Conservation (phyloP, 2,113 vertebrate species). For the Oreotrochilus melanogaster region DNA sequence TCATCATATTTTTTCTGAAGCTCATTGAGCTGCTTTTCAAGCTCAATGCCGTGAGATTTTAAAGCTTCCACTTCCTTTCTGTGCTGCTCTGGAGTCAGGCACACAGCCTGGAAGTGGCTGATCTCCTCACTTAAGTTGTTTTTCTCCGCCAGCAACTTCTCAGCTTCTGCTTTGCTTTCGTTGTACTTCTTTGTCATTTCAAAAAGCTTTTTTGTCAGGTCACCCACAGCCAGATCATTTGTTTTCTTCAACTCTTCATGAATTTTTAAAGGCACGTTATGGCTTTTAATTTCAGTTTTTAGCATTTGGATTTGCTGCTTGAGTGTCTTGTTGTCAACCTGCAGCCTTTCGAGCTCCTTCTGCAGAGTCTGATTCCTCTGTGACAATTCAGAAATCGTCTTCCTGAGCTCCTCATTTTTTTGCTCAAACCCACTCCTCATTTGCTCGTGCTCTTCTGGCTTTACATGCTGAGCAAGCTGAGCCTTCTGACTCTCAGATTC, state of each 20-base stretch:
- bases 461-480: conserved; percentile 40
- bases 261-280: conserved; percentile 84
- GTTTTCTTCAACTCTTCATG: conserved; percentile 85
- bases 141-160: conserved; percentile 82
- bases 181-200: conserved; percentile 82
- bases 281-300: conserved; percentile 81
- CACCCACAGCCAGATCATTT: conserved; percentile 78
- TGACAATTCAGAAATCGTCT: conserved; percentile 81
- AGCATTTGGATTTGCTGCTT: conserved; percentile 86
- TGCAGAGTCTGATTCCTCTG: conserved; percentile 85
- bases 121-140: conserved; percentile 76
- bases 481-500: conserved; percentile 77
- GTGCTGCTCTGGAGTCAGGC: conserved; percentile 79
- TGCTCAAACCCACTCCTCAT: conserved; percentile 80
- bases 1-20: conserved; percentile 77
- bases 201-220: conserved; percentile 86
- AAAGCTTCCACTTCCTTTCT: conserved; percentile 78
- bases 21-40: conserved; percentile 79
- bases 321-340: conserved; percentile 82
- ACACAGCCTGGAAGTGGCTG: conserved; percentile 71
- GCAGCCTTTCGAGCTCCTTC: conserved; percentile 81
- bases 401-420: conserved; percentile 79
- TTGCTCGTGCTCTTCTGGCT: conserved; percentile 81
- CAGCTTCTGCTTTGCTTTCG: conserved; percentile 83
- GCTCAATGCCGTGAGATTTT: conserved; percentile 70